Evolutionary conservation across 2,797 vertebrate genomes (phyloP).

Genomic region (Onychomys torridus): DNA sequence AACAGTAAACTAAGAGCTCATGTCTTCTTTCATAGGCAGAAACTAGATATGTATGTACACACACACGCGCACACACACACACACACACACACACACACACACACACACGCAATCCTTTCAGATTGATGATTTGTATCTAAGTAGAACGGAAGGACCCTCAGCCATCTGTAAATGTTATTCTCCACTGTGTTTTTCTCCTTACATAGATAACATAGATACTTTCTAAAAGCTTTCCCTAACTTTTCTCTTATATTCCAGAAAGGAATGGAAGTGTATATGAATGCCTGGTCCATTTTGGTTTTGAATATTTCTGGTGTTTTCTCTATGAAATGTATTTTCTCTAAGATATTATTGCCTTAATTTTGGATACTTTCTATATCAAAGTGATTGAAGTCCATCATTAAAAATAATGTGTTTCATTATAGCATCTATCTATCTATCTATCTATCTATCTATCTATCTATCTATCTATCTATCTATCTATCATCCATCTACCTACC

Average conservation of each 20-base stretch:
- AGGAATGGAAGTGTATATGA: not conserved
- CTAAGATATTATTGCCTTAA: not conserved
- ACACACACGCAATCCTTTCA: no score
- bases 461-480: no score
- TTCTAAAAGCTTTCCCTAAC: not conserved
- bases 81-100: no score
- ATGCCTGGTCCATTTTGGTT: not conserved
- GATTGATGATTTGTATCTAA: not conserved
- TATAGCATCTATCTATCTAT: not conserved
- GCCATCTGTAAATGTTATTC: not conserved
- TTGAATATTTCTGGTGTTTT: not conserved
- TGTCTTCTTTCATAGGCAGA: not conserved
- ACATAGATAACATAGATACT: not conserved
- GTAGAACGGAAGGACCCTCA: not conserved
- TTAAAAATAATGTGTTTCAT: not conserved
- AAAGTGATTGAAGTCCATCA: not conserved
- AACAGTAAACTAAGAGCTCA: not conserved
- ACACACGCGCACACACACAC: no score
- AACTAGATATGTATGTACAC: not conserved
- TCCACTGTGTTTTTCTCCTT: not conserved
- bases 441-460: not conserved
- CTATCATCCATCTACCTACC: no score
- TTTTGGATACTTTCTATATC: not conserved
- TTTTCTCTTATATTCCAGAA: not conserved
- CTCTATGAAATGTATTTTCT: not conserved